Conservation (phyloP, 2,113 vertebrate genomes). For the Emydocephalus ijimae region DNA sequence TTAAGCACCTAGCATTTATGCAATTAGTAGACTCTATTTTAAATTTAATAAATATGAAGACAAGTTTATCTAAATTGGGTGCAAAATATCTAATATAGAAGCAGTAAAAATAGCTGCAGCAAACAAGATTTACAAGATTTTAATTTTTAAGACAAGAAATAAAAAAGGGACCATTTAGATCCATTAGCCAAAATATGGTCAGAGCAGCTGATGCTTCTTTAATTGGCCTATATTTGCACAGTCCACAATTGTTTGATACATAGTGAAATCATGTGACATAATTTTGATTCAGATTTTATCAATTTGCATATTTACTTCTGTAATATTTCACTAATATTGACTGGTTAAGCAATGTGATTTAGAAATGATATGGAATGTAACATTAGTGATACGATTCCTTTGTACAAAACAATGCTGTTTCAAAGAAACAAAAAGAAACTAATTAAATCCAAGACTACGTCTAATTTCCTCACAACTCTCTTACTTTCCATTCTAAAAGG, state of each 20-base stretch:
- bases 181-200: background rate
- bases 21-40: background rate
- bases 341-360: background rate
- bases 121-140: background rate
- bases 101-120: background rate
- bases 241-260: background rate
- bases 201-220: background rate
- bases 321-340: background rate
- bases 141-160: background rate
- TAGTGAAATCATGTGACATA: background rate
- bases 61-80: background rate
- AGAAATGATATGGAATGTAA: background rate
- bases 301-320: constrained; percentile 1
- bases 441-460: background rate
- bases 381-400: background rate
- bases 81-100: background rate
- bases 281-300: background rate
- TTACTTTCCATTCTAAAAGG: background rate
- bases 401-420: background rate
- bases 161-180: background rate
- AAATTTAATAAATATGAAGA: background rate
- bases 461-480: background rate
- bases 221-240: background rate
- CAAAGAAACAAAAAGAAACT: background rate
- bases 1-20: background rate